phyloP scores from a whole-genome alignment of 64 coral and sea anemone species.

The Pachyseris speciosa region DNA sequence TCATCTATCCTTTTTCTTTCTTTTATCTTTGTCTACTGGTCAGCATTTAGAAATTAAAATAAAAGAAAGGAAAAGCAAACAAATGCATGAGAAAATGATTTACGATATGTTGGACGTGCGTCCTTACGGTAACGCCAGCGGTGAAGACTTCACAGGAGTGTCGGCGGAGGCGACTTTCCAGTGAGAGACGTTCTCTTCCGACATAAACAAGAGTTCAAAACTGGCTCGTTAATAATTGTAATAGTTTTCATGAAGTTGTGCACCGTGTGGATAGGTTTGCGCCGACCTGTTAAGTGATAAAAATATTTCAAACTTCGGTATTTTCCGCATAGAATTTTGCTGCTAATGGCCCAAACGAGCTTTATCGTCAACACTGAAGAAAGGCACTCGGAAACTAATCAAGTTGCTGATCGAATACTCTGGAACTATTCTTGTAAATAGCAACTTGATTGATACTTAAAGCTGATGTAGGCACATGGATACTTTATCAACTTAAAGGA shows the following conservation, averaged over 20 bases:
- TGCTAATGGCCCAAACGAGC: not conserved
- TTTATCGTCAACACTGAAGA: not conserved
- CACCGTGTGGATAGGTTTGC: not conserved
- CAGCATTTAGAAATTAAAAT: not conserved
- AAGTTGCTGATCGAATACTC: constrained; percentile 23
- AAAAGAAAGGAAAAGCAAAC: not conserved
- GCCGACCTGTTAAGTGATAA: not conserved
- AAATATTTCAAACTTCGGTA: constrained; percentile 3
- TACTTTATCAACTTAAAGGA: not conserved
- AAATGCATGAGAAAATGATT: not conserved
- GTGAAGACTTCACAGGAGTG: no score
- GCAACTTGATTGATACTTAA: constrained; percentile 1
- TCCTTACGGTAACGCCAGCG: no score
- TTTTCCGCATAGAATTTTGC: not conserved
- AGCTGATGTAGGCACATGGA: not conserved
- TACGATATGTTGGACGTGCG: not conserved
- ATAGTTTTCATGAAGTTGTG: not conserved
- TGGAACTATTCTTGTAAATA: not conserved
- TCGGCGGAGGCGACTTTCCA: no score
- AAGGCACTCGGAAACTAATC: constrained; percentile 4
- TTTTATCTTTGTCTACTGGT: not conserved
- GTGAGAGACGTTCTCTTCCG: not conserved
- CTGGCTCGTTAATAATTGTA: not conserved
- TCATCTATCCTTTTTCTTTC: constrained; percentile 2
- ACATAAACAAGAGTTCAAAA: not conserved